Evolutionary conservation across 2,113 vertebrate genomes (phyloP).

Genomic region (Paramisgurnus dabryanus): DNA sequence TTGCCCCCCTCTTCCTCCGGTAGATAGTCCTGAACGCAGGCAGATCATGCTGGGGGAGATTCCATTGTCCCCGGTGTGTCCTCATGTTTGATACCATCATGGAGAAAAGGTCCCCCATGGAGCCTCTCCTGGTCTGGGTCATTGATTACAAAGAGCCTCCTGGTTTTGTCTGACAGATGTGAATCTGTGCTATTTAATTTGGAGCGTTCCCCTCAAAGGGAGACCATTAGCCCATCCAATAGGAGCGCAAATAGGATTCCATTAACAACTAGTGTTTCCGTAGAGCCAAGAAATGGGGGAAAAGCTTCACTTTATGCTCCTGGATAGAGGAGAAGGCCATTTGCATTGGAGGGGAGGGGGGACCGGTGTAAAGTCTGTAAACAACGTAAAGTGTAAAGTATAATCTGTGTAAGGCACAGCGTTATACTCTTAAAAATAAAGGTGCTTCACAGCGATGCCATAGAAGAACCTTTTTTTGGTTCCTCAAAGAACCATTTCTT

Average conservation of each 20-base stretch:
- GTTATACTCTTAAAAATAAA: background rate
- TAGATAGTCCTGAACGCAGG: slow-evolving; percentile 63
- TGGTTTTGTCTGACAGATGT: slow-evolving; percentile 84
- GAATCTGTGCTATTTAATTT: slow-evolving; percentile 83
- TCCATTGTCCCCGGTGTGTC: slow-evolving; percentile 72
- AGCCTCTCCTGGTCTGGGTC: slow-evolving; percentile 77
- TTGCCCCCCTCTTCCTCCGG: slow-evolving; percentile 52
- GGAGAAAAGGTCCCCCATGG: slow-evolving; percentile 65
- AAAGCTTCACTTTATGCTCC: slow-evolving; percentile 67
- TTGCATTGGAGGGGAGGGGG: slow-evolving; percentile 30
- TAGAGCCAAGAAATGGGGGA: slow-evolving; percentile 64
- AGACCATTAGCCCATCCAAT: slow-evolving; percentile 80
- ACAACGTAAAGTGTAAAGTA: slow-evolving; percentile 20
- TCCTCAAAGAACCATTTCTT: too few species aligned
- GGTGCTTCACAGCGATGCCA: too few species aligned
- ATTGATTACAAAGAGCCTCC: slow-evolving; percentile 83
- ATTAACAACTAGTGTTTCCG: slow-evolving; percentile 75
- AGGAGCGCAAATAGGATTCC: slow-evolving; percentile 80
- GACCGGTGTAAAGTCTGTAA: slow-evolving; percentile 40
- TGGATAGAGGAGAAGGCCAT: slow-evolving; percentile 34
- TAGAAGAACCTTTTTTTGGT: too few species aligned
- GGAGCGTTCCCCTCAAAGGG: slow-evolving; percentile 80
- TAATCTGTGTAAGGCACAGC: background rate
- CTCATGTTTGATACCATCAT: slow-evolving; percentile 70
- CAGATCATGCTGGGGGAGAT: slow-evolving; percentile 74